Percentiles rank a stretch among this genome's conserved stretches.
phyloP scores from a whole-genome alignment of 1,140 invertebrate species.

The Caenorhabditis latens region DNA sequence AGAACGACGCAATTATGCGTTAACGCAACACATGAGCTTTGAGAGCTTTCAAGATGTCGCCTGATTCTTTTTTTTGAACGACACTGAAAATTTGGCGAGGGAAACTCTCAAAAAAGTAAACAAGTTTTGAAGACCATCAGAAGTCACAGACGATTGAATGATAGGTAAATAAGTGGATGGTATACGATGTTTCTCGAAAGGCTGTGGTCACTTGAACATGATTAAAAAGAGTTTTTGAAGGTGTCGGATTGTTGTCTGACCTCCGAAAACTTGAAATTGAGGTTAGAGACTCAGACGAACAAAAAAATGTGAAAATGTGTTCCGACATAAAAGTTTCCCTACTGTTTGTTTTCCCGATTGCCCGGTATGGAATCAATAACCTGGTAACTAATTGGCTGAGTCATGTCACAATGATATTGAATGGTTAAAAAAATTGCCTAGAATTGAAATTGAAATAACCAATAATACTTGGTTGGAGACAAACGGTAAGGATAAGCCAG shows the following conservation, averaged over 20 bases:
- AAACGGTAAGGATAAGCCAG: too few species aligned
- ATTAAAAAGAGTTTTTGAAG: conserved; percentile 12
- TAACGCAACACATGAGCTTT: conserved; percentile 51
- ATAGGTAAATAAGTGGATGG: conserved; percentile 23
- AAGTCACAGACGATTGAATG: conserved; percentile 14
- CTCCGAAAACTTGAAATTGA: not conserved
- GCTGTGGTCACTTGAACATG: not conserved
- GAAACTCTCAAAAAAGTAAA: not conserved
- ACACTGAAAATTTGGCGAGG: not conserved
- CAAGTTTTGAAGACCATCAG: conserved; percentile 37
- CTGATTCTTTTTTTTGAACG: conserved; percentile 7
- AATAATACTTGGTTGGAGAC: not conserved
- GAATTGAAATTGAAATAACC: not conserved
- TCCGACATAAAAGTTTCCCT: not conserved
- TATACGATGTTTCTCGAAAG: not conserved
- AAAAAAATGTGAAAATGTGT: not conserved
- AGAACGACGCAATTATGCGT: conserved; percentile 52
- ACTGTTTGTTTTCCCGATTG: conserved; percentile 1
- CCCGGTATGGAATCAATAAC: conserved; percentile 2
- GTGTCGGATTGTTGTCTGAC: not conserved
- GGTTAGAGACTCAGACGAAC: not conserved
- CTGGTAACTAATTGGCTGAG: conserved; percentile 11
- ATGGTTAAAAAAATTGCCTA: not conserved
- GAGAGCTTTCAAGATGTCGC: conserved; percentile 52
- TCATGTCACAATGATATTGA: not conserved